Evolutionary conservation across 1,140 invertebrate species (phyloP).

Genomic region (Epicauta chinensis): DNA sequence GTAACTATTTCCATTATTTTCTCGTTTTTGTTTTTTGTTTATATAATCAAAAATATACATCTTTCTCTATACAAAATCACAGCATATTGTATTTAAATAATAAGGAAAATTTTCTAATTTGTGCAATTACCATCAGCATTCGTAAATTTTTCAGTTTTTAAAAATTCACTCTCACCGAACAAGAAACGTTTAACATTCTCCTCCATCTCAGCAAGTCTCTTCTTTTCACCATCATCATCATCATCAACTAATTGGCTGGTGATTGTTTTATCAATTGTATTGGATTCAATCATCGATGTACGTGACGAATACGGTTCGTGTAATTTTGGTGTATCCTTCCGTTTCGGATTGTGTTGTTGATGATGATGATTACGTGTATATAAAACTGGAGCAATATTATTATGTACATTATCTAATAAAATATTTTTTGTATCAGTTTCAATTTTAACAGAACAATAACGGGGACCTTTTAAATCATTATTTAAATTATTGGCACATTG

Average conservation of each 20-base stretch:
- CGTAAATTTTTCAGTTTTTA: slow-evolving; percentile 28
- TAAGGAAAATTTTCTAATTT: slow-evolving; percentile 3
- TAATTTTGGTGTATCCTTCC: slow-evolving; percentile 38
- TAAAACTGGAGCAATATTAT: slow-evolving; percentile 58
- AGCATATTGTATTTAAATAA: neutral
- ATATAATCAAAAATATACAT: neutral
- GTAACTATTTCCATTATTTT: neutral
- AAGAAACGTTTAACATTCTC: slow-evolving; percentile 40
- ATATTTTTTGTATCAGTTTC: slow-evolving; percentile 72
- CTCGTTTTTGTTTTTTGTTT: neutral
- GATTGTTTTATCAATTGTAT: slow-evolving; percentile 28
- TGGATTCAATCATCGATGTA: slow-evolving; percentile 36
- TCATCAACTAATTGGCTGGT: slow-evolving; percentile 6
- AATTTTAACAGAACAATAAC: slow-evolving; percentile 64
- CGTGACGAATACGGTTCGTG: slow-evolving; percentile 18
- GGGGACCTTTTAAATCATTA: slow-evolving; percentile 49
- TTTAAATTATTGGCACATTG: slow-evolving; percentile 27
- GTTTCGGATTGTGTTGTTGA: slow-evolving; percentile 37
- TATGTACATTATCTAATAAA: slow-evolving; percentile 65
- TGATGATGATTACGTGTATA: slow-evolving; percentile 49
- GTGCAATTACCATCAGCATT: slow-evolving; percentile 10
- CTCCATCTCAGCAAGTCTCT: slow-evolving; percentile 38
- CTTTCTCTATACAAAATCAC: neutral
- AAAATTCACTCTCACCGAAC: slow-evolving; percentile 37
- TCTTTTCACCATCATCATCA: slow-evolving; percentile 24